Conservation (phyloP, 2,797 vertebrate genomes). For the Crypturellus tataupa region DNA sequence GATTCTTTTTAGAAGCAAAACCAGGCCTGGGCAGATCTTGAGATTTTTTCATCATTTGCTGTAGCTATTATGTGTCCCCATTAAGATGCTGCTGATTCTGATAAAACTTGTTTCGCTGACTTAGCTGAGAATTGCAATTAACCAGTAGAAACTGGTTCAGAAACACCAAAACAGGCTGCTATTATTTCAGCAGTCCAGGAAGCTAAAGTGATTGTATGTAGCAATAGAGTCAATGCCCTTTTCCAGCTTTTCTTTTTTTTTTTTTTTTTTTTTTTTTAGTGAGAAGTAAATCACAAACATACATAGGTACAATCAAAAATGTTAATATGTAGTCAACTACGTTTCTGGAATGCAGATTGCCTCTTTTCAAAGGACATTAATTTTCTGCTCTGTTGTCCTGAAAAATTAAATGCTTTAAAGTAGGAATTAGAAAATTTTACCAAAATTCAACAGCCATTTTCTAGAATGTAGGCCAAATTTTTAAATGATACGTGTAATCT, state of each 20-base stretch:
- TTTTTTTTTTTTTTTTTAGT: background rate
- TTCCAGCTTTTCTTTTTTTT: background rate
- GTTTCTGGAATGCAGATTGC: background rate
- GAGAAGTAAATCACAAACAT: background rate
- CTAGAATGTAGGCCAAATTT: background rate
- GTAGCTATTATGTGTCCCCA: background rate
- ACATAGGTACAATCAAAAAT: background rate
- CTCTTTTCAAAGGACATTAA: background rate
- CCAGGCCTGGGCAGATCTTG: background rate
- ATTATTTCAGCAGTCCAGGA: conserved; percentile 18
- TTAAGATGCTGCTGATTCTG: background rate
- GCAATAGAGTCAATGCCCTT: background rate
- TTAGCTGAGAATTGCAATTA: background rate
- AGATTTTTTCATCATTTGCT: background rate
- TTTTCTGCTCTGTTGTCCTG: background rate
- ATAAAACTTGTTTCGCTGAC: background rate
- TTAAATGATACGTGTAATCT: background rate
- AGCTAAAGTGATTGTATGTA: background rate
- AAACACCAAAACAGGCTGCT: background rate
- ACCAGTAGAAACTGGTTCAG: background rate
- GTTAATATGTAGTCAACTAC: background rate
- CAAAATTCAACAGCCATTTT: background rate
- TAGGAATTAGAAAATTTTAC: background rate
- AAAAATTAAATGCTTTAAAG: background rate
- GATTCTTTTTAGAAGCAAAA: background rate